phyloP scores from a whole-genome alignment of 1,140 invertebrate genomes.

The Microplitis mediator region DNA sequence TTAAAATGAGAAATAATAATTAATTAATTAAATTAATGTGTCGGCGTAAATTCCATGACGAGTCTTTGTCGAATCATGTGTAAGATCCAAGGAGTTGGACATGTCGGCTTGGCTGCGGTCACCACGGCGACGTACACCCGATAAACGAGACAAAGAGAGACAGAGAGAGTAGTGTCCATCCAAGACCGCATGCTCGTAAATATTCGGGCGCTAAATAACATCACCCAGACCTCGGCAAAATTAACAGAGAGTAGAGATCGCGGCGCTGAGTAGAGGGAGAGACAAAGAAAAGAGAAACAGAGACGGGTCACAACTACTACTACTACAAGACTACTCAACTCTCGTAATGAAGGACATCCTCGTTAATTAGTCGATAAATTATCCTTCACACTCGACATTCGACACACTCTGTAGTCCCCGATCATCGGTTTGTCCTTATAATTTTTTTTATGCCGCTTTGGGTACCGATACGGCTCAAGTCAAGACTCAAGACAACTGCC shows the following conservation, averaged over 20 bases:
- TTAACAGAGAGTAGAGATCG: constrained; percentile 5
- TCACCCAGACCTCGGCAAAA: constrained; percentile 39
- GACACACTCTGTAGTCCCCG: constrained; percentile 31
- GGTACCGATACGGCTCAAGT: constrained; percentile 10
- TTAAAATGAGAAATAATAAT: no score
- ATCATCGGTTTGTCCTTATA: neutral
- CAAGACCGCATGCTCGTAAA: constrained; percentile 51
- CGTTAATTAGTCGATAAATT: constrained; percentile 64
- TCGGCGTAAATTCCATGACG: no score
- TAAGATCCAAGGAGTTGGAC: no score
- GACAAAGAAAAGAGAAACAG: constrained; percentile 18
- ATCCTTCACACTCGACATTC: constrained; percentile 55
- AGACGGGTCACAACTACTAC: constrained; percentile 27
- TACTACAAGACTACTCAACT: constrained; percentile 44
- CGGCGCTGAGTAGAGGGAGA: constrained; percentile 5
- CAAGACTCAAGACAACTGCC: neutral
- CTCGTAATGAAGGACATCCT: constrained; percentile 62
- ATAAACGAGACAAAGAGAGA: neutral
- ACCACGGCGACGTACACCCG: neutral
- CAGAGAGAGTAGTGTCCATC: constrained; percentile 7
- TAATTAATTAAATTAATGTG: no score
- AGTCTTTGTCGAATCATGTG: no score
- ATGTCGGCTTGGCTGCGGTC: no score
- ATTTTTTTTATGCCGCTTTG: neutral
- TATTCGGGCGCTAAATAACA: constrained; percentile 59